These are phyloP conservation scores for Puntigrus tetrazona DNA, from an alignment of 2,113 vertebrate genomes.

Conservation along the genomic window DNA sequence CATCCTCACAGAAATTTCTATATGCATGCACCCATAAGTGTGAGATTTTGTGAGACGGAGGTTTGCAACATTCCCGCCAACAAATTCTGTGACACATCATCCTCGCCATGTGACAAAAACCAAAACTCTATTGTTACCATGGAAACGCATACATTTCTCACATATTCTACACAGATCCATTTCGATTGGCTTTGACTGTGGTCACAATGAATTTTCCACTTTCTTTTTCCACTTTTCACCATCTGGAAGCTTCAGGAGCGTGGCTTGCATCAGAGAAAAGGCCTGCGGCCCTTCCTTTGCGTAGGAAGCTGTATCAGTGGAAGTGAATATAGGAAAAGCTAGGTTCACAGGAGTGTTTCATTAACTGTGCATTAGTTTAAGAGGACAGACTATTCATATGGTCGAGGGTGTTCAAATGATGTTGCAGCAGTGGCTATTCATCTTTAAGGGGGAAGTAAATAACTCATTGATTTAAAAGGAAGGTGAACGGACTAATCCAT, in stretches of 20 bases:
- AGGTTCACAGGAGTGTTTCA: constrained; percentile 8
- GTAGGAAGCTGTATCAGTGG: background rate
- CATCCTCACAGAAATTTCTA: background rate
- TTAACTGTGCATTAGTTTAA: constrained; percentile 37
- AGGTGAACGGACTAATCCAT: constrained; percentile 48
- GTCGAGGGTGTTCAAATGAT: background rate
- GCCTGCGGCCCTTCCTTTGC: background rate
- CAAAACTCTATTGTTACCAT: background rate
- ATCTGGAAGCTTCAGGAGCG: background rate
- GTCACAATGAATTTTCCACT: constrained; percentile 23
- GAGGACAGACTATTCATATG: constrained; percentile 12
- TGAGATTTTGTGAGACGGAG: background rate
- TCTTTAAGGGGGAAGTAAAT: constrained; percentile 40
- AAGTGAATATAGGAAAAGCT: background rate
- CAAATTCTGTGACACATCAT: background rate
- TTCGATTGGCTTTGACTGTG: background rate
- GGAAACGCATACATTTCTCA: background rate
- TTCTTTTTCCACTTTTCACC: constrained; percentile 6
- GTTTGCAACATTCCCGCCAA: background rate
- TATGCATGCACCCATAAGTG: constrained; percentile 7
- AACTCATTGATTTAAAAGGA: constrained; percentile 50
- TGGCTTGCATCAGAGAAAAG: constrained; percentile 7
- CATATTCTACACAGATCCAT: background rate
- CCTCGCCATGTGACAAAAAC: constrained; percentile 7
- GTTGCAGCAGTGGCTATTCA: constrained; percentile 33